phyloP scores from a whole-genome alignment of 2,888 invertebrate species.

The Cheilosia vernalis region DNA sequence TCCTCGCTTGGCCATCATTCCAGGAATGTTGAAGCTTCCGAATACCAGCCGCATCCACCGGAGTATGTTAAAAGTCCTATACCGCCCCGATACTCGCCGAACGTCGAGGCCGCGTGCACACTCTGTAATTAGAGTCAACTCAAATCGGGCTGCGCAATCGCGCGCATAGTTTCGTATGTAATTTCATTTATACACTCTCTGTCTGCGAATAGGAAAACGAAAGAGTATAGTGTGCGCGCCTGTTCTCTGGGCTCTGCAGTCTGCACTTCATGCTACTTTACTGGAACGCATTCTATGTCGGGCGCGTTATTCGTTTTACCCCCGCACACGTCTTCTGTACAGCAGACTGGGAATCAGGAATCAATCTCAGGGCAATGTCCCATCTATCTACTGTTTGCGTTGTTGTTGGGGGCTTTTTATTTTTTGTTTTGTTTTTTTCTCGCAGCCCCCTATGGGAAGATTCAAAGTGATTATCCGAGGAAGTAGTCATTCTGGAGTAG shows the following conservation, averaged over 20 bases:
- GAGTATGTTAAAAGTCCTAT: slow-evolving; percentile 58
- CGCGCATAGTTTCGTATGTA: slow-evolving; percentile 71
- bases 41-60: slow-evolving; percentile 52
- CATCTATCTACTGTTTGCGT: slow-evolving; percentile 54
- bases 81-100: slow-evolving; percentile 49
- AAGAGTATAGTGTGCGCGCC: slow-evolving; percentile 1
- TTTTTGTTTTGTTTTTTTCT: too few species aligned
- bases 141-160: slow-evolving; percentile 70
- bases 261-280: slow-evolving; percentile 59
- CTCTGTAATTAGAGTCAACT: slow-evolving; percentile 75
- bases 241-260: slow-evolving; percentile 10
- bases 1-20: slow-evolving; percentile 45
- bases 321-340: slow-evolving; percentile 6
- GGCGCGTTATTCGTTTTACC: slow-evolving; percentile 6
- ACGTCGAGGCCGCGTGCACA: slow-evolving; percentile 36
- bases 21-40: slow-evolving; percentile 74
- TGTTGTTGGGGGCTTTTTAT: not conserved
- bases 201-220: slow-evolving; percentile 49
- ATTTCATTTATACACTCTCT: slow-evolving; percentile 38
- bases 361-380: slow-evolving; percentile 75
- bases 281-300: slow-evolving; percentile 65
- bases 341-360: slow-evolving; percentile 60
- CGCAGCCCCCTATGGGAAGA: slow-evolving; percentile 59
- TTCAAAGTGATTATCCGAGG: slow-evolving; percentile 60
- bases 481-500: slow-evolving; percentile 60